Base-by-base conservation (phyloP, 37 sponge, comb jelly and placozoan species). In the Halichondria panicea region DNA sequence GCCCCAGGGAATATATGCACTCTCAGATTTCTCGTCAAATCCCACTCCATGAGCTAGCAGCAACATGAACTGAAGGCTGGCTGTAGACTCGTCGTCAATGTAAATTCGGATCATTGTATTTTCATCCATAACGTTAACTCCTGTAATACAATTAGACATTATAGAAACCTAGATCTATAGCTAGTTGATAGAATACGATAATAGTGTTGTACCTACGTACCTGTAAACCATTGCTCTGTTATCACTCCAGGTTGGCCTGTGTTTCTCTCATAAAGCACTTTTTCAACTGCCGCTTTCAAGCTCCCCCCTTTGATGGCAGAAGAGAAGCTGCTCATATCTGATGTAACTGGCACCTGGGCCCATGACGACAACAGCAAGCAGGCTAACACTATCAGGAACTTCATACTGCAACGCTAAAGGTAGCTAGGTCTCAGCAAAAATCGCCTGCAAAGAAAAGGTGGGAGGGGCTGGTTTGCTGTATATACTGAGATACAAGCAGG, bases 171-270 rank as follows among this genome's bases (percentile, higher is more conserved):
- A 11, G n/a, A 7, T 12, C 6, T 7, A 58, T 24, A 25, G 15
- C 60, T 12, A 8, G 50, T 24, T 21, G 25, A 21, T 12, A 21
- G 60, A 8, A 24, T n/a, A 11, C 25, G 15, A 7, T 27, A 24
- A 27, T 22, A 22, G 6, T 58, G 27, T 7, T 64, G 8, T 9
- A 8, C 27, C 6, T 50, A 24, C 48, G 3, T 39, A 70, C 83
- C 83, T 67, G 87, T 73, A 62, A 80, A 87, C 92, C 92, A 91
- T 75, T 91, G 92, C 50, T 87, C 87, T 12, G 92, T 86, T 39
- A 91, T 82, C 33, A 91, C 87, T 53, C 92, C 92, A 43, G 87
- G 68, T 33, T 79, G 62, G 4, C 83, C 83, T 9, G 76, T 71
- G 58, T 44, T 34, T 32, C 40, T 68, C 50, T 81, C 79, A 69